Evolutionary conservation across 2,797 vertebrate genomes (phyloP).

Genomic region (Aratinga solstitialis): DNA sequence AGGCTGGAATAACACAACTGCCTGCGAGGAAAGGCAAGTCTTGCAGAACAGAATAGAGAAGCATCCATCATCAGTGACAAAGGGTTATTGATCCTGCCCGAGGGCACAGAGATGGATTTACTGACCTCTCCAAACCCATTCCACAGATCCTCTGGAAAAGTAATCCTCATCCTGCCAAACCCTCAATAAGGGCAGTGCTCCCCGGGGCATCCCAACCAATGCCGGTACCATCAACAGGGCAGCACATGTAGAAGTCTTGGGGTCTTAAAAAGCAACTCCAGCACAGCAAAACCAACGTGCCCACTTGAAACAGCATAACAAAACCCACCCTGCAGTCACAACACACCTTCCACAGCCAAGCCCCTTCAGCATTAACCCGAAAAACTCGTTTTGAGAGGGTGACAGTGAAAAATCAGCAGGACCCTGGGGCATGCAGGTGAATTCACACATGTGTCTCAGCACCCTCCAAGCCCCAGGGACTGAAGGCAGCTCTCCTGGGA

Average conservation of each 20-base stretch:
- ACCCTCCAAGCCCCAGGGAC: background rate
- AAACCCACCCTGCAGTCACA: background rate
- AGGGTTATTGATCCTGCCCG: background rate
- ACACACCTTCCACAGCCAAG: background rate
- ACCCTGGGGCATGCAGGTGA: background rate
- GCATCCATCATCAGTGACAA: constrained; percentile 26
- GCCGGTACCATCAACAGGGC: accelerated
- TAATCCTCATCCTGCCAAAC: background rate
- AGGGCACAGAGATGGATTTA: background rate
- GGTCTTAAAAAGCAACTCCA: background rate
- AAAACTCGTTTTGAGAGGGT: constrained; percentile 16
- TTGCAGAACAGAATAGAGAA: background rate
- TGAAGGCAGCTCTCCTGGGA: background rate
- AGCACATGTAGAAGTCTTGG: accelerated
- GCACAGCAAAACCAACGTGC: background rate
- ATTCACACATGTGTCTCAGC: accelerated
- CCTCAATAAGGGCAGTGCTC: background rate
- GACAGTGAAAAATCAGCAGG: background rate
- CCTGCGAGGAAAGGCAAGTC: accelerated
- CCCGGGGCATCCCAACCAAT: accelerated
- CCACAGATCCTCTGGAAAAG: background rate
- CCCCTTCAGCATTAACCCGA: background rate
- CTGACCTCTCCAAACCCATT: background rate
- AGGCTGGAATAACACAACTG: background rate
- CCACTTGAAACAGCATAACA: background rate